Evolutionary conservation across 2,888 invertebrate species (phyloP).

Genomic region (Cinara cedri): DNA sequence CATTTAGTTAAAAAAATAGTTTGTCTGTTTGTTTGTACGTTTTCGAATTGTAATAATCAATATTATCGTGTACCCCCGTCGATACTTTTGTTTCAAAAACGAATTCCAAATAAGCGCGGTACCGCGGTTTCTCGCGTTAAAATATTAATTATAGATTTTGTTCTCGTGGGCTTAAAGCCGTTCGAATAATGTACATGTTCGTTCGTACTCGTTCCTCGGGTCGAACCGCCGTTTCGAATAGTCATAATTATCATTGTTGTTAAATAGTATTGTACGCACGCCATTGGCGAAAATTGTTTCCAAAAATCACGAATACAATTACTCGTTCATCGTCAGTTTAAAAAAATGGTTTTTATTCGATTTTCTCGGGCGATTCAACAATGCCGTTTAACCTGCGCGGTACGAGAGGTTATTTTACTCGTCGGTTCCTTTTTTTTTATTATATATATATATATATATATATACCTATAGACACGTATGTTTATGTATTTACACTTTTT

Average conservation of each 20-base stretch:
- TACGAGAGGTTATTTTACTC: background rate
- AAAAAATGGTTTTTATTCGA: conserved; percentile 21
- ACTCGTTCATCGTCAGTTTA: background rate
- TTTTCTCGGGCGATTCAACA: conserved; percentile 16
- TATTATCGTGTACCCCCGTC: too few species aligned
- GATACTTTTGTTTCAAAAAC: too few species aligned
- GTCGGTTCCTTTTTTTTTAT: background rate
- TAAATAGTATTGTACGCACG: conserved; percentile 5
- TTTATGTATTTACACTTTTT: conserved; percentile 6
- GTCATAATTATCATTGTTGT: background rate
- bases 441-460: background rate
- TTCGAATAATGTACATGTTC: conserved; percentile 26
- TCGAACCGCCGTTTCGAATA: conserved; percentile 8
- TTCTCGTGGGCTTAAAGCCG: background rate
- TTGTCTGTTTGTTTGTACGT: too few species aligned
- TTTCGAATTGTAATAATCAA: too few species aligned
- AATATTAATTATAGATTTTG: conserved; percentile 35
- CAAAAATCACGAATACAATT: conserved; percentile 19
- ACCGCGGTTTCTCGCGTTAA: background rate
- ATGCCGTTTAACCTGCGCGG: background rate
- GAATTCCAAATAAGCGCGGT: background rate
- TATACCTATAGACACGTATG: background rate
- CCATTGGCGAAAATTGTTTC: background rate
- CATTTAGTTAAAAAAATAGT: too few species aligned
- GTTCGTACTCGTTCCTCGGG: background rate